These are phyloP conservation scores for Harpagifer antarcticus DNA, from an alignment of 2,797 vertebrate species.

Conservation along the genomic window DNA sequence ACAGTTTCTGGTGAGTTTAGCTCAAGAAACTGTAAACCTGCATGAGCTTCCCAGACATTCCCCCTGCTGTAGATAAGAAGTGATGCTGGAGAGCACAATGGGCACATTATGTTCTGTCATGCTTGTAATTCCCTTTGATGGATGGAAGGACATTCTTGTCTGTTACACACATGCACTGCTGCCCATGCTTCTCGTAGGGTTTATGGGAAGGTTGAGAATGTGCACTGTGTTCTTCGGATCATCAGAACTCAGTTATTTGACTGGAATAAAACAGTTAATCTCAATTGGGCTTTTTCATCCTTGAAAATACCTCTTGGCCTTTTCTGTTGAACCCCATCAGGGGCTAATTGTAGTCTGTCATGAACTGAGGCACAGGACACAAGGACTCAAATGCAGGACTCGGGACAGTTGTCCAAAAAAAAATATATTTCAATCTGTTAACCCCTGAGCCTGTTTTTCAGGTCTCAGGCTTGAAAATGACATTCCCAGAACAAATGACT, in stretches of 20 bases:
- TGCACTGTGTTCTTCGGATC: constrained; percentile 44
- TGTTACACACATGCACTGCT: constrained; percentile 61
- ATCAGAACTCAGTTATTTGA: constrained; percentile 42
- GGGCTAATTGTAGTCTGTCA: constrained; percentile 54
- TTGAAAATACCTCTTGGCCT: constrained; percentile 54
- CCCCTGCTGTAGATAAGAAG: constrained; percentile 41
- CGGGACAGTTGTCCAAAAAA: too few relatives aligned
- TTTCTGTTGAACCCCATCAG: constrained; percentile 54
- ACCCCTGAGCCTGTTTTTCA: too few relatives aligned
- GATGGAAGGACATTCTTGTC: constrained; percentile 59
- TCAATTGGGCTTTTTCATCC: constrained; percentile 61
- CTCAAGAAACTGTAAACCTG: constrained; percentile 18
- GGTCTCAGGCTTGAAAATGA: too few relatives aligned
- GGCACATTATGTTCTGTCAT: constrained; percentile 56
- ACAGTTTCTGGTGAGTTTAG: constrained; percentile 2
- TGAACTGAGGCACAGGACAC: too few relatives aligned
- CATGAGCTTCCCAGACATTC: constrained; percentile 20
- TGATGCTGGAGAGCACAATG: constrained; percentile 54
- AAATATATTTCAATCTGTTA: too few relatives aligned
- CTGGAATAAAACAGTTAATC: constrained; percentile 63
- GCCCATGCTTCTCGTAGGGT: constrained; percentile 11
- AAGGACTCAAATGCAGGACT: too few relatives aligned
- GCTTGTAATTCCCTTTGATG: constrained; percentile 58
- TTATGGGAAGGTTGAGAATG: constrained; percentile 61
- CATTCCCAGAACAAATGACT: too few relatives aligned